These are phyloP conservation scores for Corythornis leucogaster DNA, from an alignment of 2,797 vertebrate genomes.

Conservation along the genomic window DNA sequence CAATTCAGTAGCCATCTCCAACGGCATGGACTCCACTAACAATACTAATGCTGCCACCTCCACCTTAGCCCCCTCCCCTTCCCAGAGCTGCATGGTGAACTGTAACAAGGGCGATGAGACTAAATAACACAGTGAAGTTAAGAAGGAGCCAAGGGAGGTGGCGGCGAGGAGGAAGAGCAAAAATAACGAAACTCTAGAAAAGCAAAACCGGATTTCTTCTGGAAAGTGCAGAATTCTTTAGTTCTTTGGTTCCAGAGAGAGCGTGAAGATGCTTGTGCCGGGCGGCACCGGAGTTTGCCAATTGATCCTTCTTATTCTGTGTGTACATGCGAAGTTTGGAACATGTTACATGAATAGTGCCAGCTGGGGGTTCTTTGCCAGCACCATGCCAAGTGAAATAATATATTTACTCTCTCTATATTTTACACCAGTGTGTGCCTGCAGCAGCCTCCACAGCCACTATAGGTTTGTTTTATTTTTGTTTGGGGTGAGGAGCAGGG, in stretches of 20 bases:
- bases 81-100: constrained; percentile 88
- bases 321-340: constrained; percentile 92
- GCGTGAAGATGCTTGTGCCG: constrained; percentile 89
- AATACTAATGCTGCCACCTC: constrained; percentile 82
- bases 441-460: constrained; percentile 91
- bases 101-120: constrained; percentile 91
- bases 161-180: constrained; percentile 79
- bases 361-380: constrained; percentile 87
- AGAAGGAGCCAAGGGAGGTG: constrained; percentile 81
- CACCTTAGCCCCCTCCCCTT: constrained; percentile 82
- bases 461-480: constrained; percentile 85
- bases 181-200: constrained; percentile 83
- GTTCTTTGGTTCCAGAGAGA: constrained; percentile 85
- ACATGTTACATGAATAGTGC: constrained; percentile 94
- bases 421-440: constrained; percentile 99
- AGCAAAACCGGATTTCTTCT: constrained; percentile 82
- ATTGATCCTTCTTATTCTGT: constrained; percentile 94
- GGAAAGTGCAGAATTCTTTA: constrained; percentile 84
- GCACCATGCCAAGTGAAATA: constrained; percentile 95
- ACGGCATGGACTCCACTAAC: constrained; percentile 82
- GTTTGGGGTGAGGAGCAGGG: constrained; percentile 82
- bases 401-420: constrained; percentile 91
- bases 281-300: constrained; percentile 97
- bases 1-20: constrained; percentile 78
- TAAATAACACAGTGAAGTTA: constrained; percentile 83